Base-by-base conservation (phyloP, 2,888 invertebrate species). In the Anaspis maculata region DNA sequence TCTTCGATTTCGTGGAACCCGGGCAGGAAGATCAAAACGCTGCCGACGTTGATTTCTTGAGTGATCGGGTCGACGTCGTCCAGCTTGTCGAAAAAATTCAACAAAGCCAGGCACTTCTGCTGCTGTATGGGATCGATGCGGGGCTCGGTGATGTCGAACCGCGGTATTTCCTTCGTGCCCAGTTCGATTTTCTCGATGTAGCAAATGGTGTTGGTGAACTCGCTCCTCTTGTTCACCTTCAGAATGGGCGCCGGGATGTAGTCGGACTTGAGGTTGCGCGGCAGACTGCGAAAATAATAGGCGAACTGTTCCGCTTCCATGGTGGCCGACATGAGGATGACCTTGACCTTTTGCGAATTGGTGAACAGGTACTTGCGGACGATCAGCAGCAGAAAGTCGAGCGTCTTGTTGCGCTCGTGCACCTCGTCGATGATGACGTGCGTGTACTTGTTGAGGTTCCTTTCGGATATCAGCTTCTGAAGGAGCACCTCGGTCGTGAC, bases 381-480 rank as follows among this genome's bases (percentile, higher is more conserved):
- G 6, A 96, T 68, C 7, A 95, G 69, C 13, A 96, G 62, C 1
- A 89, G 67, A 57, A 96, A 91, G 57, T 96, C 96, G 74, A 91
- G 87, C 14, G 94, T 87, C 57, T 88, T 82, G 48, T 87, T 86
- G 22, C 96, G 72, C 63, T 96, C 96, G 52, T 96, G 92, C 0
- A 95, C 86, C 68, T 96, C 95, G 58, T 95, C 95, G 4, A 96
- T 68, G 38, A 95, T 79, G 22, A 96, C 76, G 57, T 96, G 96
- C 0, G 92, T 90, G 54, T 73, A 95, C 37, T 79, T 73, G 25
- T 76, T 73, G 67, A 95, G 71, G 13, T 74, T 76, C 59, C 85
- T 87, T 1, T 70, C 55, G 12, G 57, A 57, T 16, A 94, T 79
- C 56, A 74, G 62, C 62, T 81, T 85, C 57, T 91, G 84, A 6